phyloP scores from a whole-genome alignment of 2,888 invertebrate genomes.

The Auanema freiburgensis region DNA sequence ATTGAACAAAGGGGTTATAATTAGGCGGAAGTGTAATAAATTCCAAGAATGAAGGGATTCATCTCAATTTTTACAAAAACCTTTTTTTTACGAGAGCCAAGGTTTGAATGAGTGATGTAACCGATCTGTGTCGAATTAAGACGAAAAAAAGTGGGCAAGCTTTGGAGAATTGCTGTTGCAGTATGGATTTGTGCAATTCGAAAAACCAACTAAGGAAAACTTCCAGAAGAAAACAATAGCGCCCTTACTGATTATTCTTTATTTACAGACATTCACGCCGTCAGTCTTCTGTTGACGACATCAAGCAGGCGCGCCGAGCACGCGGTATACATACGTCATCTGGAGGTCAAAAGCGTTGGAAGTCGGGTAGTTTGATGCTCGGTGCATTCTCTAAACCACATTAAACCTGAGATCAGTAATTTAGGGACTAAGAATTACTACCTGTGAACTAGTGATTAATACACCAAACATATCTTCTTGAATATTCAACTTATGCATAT shows the following conservation, averaged over 20 bases:
- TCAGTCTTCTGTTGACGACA: slow-evolving; percentile 45
- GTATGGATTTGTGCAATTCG: too few relatives aligned
- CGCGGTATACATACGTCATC: slow-evolving; percentile 28
- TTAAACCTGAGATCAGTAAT: neutral
- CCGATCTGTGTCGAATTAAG: neutral
- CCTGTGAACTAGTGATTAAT: too few relatives aligned
- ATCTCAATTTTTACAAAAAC: too few relatives aligned
- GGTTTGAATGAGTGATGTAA: neutral
- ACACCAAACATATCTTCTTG: too few relatives aligned
- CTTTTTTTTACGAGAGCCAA: too few relatives aligned
- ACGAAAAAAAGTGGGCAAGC: too few relatives aligned
- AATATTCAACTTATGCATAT: too few relatives aligned
- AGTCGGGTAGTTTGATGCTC: slow-evolving; percentile 55
- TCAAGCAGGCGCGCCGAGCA: slow-evolving; percentile 37
- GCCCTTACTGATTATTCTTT: slow-evolving; percentile 7
- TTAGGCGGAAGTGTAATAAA: too few relatives aligned
- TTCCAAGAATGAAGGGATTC: too few relatives aligned
- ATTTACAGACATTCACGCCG: slow-evolving; percentile 37
- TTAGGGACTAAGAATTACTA: too few relatives aligned
- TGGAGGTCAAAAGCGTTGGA: slow-evolving; percentile 48
- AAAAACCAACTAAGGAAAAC: too few relatives aligned
- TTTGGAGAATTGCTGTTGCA: neutral
- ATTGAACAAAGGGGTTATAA: neutral
- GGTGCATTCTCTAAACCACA: slow-evolving; percentile 34
- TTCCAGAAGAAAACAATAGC: neutral